A percentile compares a stretch with the other conserved stretches of the same genome.
Evolutionary conservation across 37 sponge, comb jelly and placozoan species (phyloP).

Genomic region (Diacarnus erythraeanus): DNA sequence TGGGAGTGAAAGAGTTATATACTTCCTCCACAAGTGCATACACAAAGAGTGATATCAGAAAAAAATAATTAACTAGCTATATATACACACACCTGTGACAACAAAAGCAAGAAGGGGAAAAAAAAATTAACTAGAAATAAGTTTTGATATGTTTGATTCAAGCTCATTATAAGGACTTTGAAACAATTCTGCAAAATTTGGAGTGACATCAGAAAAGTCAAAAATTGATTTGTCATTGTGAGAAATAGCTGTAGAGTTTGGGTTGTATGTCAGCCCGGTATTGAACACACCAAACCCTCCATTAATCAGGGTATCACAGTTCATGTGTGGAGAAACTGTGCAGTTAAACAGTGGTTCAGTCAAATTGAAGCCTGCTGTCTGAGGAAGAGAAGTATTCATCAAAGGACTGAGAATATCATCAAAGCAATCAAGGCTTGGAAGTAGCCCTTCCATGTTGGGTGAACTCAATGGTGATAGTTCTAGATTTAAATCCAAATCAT

Average conservation of each 20-base stretch:
- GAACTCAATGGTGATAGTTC: conserved; percentile 43
- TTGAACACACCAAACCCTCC: conserved; percentile 3
- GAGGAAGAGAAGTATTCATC: background rate
- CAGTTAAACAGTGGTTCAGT: conserved; percentile 19
- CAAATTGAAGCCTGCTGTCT: background rate
- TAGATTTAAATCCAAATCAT: conserved; percentile 31
- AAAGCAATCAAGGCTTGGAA: conserved; percentile 49
- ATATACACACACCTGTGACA: background rate
- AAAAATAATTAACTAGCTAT: background rate
- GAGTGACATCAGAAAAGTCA: conserved; percentile 58
- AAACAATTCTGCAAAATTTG: conserved; percentile 62
- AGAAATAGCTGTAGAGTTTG: background rate
- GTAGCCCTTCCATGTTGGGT: conserved; percentile 29
- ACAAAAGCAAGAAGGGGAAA: background rate
- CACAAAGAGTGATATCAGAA: background rate
- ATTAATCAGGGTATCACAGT: conserved; percentile 6
- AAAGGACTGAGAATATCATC: conserved; percentile 58
- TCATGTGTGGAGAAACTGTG: conserved; percentile 27
- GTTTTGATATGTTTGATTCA: conserved; percentile 38
- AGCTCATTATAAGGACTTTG: conserved; percentile 53
- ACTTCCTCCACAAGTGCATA: background rate
- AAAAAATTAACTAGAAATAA: conserved; percentile 22
- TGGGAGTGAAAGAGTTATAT: too few relatives aligned
- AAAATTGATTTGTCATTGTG: conserved; percentile 22
- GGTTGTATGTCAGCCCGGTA: conserved; percentile 1